Evolutionary conservation across 2,113 vertebrate genomes (phyloP), one percentile per base, ranked within the genome.

Genomic region (Triplophysa dalaica): DNA sequence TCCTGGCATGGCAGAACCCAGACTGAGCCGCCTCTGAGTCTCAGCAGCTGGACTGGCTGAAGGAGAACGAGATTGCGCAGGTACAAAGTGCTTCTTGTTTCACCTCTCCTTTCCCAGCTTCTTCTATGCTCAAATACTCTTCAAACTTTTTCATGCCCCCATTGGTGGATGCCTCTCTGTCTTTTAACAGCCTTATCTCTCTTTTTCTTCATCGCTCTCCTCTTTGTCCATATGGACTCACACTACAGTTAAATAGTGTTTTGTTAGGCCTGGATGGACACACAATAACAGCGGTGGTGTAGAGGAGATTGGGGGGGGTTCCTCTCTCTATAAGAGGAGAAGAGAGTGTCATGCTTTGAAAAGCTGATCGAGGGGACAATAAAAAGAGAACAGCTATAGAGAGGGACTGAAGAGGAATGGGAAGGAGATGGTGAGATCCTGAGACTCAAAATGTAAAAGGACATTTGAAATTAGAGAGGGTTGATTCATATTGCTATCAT

Each of bases 171-270:
- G 69, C 5, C 52, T 38, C 56, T 41, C 77, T n/a, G 54, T 70
- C 64, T 70, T 26, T 7, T 16, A 79, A 68, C 58, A 48, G 29
- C 67, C 58, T 58, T 7, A 69, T 75, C 48, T 64, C 16, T 8
- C 61, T 82, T 58, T 60, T 22, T 60, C 68, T 41, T 19, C 54
- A 16, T 81, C 64, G 43, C 50, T n/a, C 64, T 64, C 63, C 69
- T 38, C 19, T 58, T 29, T 29, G 43, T 75, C 73, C 77, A 38
- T 73, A 74, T 75, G 72, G 60, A 78, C 63, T 45, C 70, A 67
- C 65, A 75, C 79, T 81, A 83, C 69, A 74, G 81, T 73, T 83
- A 78, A 81, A 81, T 70, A 69, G 75, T 84, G 65, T 81, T 83
- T 76, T 86, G 81, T 78, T 79, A 68, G 78, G 75, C n/a, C 12